Conservation (phyloP, 1,140 invertebrate genomes). For the Euborellia annulipes region DNA sequence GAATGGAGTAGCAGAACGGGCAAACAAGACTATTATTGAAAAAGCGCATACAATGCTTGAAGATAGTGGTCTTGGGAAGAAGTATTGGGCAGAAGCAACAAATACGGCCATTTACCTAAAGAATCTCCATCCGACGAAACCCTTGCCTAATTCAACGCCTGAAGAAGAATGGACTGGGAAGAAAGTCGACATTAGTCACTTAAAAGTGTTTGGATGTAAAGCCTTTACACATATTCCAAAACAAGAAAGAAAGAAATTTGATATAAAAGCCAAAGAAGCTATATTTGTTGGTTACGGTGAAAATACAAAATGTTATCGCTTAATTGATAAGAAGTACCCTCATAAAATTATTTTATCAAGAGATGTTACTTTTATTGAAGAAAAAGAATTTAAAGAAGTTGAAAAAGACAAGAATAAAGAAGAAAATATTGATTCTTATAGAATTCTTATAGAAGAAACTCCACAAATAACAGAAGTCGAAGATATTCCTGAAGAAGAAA, state of each 20-base stretch:
- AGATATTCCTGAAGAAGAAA: too few relatives aligned
- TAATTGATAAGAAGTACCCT: not conserved
- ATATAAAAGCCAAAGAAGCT: conserved; percentile 11
- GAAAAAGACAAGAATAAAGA: too few relatives aligned
- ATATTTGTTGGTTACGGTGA: conserved; percentile 2
- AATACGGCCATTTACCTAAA: conserved; percentile 5
- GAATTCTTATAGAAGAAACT: too few relatives aligned
- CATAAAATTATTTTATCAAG: not conserved
- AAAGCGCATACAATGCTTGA: not conserved
- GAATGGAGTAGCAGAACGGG: conserved; percentile 11
- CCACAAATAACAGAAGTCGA: too few relatives aligned
- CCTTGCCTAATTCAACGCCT: not conserved
- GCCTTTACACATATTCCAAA: conserved; percentile 19
- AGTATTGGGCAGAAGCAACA: conserved; percentile 2
- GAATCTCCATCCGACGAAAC: not conserved
- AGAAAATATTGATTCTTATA: too few relatives aligned
- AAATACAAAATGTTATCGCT: not conserved
- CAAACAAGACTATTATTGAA: conserved; percentile 8
- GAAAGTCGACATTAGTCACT: conserved; percentile 1
- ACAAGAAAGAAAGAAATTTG: conserved; percentile 14
- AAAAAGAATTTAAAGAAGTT: too few relatives aligned
- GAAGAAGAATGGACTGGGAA: conserved; percentile 1
- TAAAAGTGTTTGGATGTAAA: conserved; percentile 16
- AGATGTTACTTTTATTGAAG: conserved; percentile 1
- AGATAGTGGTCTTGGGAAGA: conserved; percentile 12